phyloP scores from a whole-genome alignment of 1,140 invertebrate genomes.

The Riptortus pedestris region DNA sequence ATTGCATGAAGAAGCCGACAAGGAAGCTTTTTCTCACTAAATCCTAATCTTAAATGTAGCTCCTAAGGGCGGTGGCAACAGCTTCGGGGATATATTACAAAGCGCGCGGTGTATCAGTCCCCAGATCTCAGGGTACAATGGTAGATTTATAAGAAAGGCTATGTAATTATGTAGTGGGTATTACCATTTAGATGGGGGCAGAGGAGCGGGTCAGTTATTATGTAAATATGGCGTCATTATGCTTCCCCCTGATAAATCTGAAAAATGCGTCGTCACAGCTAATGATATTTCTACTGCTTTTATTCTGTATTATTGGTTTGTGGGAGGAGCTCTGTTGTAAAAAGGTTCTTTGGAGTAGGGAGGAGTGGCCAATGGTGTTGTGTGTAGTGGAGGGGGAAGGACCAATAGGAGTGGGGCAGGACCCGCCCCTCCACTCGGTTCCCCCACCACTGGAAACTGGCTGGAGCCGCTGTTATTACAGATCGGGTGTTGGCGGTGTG shows the following conservation, averaged over 20 bases:
- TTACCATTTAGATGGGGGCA: slow-evolving; percentile 28
- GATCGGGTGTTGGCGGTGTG: slow-evolving; percentile 36
- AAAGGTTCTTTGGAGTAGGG: slow-evolving; percentile 9
- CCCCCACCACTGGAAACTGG: slow-evolving; percentile 30
- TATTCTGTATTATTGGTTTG: slow-evolving; percentile 28
- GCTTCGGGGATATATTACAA: slow-evolving; percentile 11
- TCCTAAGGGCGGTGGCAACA: too few species aligned
- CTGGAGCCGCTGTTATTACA: slow-evolving; percentile 34
- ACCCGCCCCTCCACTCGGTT: slow-evolving; percentile 15
- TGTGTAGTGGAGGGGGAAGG: slow-evolving; percentile 32
- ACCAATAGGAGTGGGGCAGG: slow-evolving; percentile 28
- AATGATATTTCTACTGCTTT: slow-evolving; percentile 30
- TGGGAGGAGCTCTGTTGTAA: slow-evolving; percentile 20
- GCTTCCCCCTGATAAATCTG: slow-evolving; percentile 24
- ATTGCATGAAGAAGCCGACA: too few species aligned
- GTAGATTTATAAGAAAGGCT: slow-evolving; percentile 24
- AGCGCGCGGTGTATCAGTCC: neutral
- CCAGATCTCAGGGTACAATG: slow-evolving; percentile 2
- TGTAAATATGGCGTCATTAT: slow-evolving; percentile 24
- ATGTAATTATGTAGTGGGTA: slow-evolving; percentile 26
- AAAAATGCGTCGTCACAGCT: slow-evolving; percentile 29
- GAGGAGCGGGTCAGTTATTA: slow-evolving; percentile 19
- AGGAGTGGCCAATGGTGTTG: slow-evolving; percentile 30
- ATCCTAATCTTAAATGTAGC: too few species aligned
- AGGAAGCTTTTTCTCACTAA: too few species aligned